phyloP scores from a whole-genome alignment of 2,113 vertebrate genomes.

The Phylloscopus whistleri region DNA sequence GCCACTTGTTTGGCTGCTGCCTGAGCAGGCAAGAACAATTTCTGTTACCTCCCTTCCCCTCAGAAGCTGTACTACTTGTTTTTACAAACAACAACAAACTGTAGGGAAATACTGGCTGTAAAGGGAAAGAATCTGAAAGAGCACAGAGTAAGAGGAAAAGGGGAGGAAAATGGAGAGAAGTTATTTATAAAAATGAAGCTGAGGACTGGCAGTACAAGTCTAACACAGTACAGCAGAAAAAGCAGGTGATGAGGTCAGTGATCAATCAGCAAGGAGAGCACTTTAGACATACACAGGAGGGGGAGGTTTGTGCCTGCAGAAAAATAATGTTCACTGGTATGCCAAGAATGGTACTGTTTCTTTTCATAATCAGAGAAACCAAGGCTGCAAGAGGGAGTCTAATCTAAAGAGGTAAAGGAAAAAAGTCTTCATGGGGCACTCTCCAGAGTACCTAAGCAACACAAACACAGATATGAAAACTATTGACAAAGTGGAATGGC shows the following conservation, averaged over 20 bases:
- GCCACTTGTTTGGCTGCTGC: not conserved
- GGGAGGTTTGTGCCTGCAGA: not conserved
- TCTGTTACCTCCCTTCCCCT: not conserved
- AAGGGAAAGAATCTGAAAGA: not conserved
- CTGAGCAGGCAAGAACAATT: not conserved
- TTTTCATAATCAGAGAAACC: not conserved
- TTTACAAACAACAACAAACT: not conserved
- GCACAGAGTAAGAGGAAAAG: not conserved
- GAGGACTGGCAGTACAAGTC: not conserved
- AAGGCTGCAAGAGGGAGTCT: not conserved
- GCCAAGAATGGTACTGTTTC: not conserved
- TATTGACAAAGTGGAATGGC: not conserved
- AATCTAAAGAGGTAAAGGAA: not conserved
- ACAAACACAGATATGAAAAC: not conserved
- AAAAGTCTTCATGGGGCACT: not conserved
- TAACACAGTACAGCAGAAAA: not conserved
- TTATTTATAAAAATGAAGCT: not conserved
- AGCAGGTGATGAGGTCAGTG: not conserved
- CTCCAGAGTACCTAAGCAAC: not conserved
- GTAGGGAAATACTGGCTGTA: not conserved
- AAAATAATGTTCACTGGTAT: not conserved
- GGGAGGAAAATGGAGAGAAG: not conserved
- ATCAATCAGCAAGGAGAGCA: not conserved
- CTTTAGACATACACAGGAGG: not conserved
- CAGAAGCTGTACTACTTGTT: not conserved